Evolutionary conservation across 2,113 vertebrate species (phyloP), one percentile per base, ranked within the genome.

Genomic region (Siniperca chuatsi): DNA sequence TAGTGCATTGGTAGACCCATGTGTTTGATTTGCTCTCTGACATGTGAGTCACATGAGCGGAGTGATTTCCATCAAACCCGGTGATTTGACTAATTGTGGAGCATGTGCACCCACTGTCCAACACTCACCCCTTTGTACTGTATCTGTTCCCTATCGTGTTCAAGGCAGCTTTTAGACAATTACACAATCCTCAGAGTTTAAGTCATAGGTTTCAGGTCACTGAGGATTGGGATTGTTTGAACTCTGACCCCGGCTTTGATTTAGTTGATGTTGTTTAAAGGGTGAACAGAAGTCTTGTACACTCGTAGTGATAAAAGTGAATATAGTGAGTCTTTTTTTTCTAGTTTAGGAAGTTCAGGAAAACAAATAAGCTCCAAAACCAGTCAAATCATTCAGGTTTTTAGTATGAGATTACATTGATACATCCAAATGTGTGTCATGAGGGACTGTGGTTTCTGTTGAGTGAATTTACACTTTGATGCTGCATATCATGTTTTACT

Each of bases 41-140:
- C 82, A 87, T 80, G 90, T 33, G 90, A 92, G 73, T 89, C 88
- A 84, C 90, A 87, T 87, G 92, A 88, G 68, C 1, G 4, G 37
- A 76, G 84, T 90, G 86, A 75, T 70, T 88, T 68, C 25, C 90
- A 89, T 92, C 68, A 90, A 29, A 88, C 20, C 29, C 48, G 4
- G 10, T 64, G 37, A 54, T 81, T 74, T 42, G 55, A 16, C 23
- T 91, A 88, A 90, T 89, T 85, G 60, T 54, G 29, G 74, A 46
- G 52, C 87, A 75, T 75, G 79, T 60, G 87, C 46, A 8, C 8
- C 46, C 37, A 21, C 37, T 73, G 78, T 58, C 58, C 58, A 78
- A 84, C 85, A 89, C 65, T 83, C 55, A 0, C 0, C 77, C 25
- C 68, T 89, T 87, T 91, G 87, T 91, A 1, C 40, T 69, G 66